A percentile compares a stretch with the other conserved stretches of the same genome.
Evolutionary conservation across 1,140 invertebrate species (phyloP).

Genomic region (Portunus trituberculatus): DNA sequence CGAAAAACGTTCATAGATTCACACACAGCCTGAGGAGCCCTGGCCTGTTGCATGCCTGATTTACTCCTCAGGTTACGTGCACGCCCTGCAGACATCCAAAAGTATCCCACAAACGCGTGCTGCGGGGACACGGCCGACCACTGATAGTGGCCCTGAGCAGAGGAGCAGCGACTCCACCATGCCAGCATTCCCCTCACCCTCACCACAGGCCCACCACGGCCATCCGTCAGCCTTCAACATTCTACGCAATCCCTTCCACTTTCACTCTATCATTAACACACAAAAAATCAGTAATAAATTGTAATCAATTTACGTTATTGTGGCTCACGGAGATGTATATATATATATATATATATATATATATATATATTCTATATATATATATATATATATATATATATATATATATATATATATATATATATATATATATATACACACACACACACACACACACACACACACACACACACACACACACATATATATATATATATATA

Average conservation of each 20-base stretch:
- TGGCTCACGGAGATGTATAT: no score
- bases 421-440: no score
- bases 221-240: neutral
- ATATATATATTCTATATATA: no score
- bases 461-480: no score
- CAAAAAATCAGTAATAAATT: no score
- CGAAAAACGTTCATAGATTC: conserved; percentile 71
- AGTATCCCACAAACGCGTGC: neutral
- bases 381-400: no score
- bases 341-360: no score
- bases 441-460: no score
- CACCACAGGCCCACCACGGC: neutral
- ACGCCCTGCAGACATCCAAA: neutral
- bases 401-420: no score
- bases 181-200: neutral
- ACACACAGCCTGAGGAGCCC: conserved; percentile 43
- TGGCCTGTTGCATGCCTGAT: conserved; percentile 68
- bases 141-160: neutral
- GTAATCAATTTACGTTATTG: no score
- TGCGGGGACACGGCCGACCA: neutral
- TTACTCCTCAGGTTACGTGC: conserved; percentile 8
- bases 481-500: no score
- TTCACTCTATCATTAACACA: neutral
- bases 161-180: neutral
- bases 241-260: neutral